Evolutionary conservation across 2,113 vertebrate species (phyloP), one percentile per base, ranked within the genome.

Genomic region (Elgaria multicarinata): DNA sequence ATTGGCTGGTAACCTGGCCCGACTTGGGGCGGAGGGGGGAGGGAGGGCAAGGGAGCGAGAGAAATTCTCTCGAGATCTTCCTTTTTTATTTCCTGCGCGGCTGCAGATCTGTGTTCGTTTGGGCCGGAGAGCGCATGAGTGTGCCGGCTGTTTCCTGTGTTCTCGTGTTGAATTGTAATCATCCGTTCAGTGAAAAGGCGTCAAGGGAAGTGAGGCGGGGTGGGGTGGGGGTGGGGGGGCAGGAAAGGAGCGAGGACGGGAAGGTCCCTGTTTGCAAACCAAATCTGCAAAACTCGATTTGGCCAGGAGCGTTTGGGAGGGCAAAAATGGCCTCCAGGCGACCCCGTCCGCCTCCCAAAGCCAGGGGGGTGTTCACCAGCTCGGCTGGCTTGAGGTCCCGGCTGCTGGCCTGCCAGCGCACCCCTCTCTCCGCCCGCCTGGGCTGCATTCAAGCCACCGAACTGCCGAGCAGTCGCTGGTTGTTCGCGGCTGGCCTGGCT

Each of bases 131-230:
- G 85, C 28, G 2, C 53, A 3, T n/a, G 39, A 66, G 42, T 64
- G 42, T n/a, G 18, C 69, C 4, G n/a, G n/a, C 78, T 67, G 89
- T 77, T 90, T 87, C 89, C 89, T 87, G 72, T 53, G 33, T 87
- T 77, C 85, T 76, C 50, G 16, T 12, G 39, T 3, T 50, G 55
- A 44, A 55, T 90, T 44, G 46, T 50, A 69, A 39, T 75, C 89
- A 44, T 6, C 53, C 71, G 22, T n/a, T 80, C 9, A 33, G 39
- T 18, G 14, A 44, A 81, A 50, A 42, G n/a, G 62, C 42, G 5
- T 53, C 53, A 18, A 46, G 39, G 85, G 62, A 83, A 86, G 53
- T 28, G 4, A 24, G 39, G 53, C 8, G 33, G 53, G 53, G n/a
- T n/a, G n/a, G n/a, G n/a, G n/a, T n/a, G n/a, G n/a, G n/a, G n/a